Base-by-base conservation (phyloP, 2,888 invertebrate species). In the Stenchaetothrips biformis region DNA sequence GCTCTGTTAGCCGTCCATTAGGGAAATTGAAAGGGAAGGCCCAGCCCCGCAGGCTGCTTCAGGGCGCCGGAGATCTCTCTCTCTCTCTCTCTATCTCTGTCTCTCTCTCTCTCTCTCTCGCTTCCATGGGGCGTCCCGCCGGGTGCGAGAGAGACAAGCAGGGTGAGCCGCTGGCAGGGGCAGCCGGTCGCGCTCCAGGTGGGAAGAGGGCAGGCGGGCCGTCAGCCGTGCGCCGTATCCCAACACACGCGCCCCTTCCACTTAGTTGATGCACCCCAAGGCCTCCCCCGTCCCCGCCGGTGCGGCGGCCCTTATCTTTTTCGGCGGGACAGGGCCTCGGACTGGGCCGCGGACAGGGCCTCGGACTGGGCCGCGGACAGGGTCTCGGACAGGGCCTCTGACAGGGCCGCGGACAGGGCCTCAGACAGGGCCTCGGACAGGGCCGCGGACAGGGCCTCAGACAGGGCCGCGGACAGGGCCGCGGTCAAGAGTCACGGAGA, bases 1-100 rank as follows among this genome's bases (percentile, higher is more conserved):
- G 67, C 16, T 3, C 67, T 74, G 67, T 74, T 74, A 74, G 67
- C 53, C 67, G 67, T 74, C 67, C 67, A 74, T 74, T 74, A 74
- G 67, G 67, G 25, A 74, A 74, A 74, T 74, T 74, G 67, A 25
- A 74, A 21, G 67, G 53, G 53, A 37, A 37, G 37, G 37, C 37
- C 37, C 37, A 37, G 37, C 37, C 37, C 37, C 37, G 37, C 37
- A 4, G 37, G 37, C 1, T 37, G 37, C 37, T 37, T 37, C 37
- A 4, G 37, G 2, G 37, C 1, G 37, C 37, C 1, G 37, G 4
- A 37, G n/a, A n/a, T n/a, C 37, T 37, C 2, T 37, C 37, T 4
- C 37, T 37, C 37, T 37, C 37, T 1, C 37, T 37, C 37, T 37
- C 2, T 37, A 1, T 4, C 37, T 37, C 37, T 37, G 2, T 37